A percentile compares a stretch with the other conserved stretches of the same genome.
These are phyloP conservation scores for Parasteatoda tepidariorum DNA, from an alignment of 1,140 invertebrate species.

Conservation along the genomic window DNA sequence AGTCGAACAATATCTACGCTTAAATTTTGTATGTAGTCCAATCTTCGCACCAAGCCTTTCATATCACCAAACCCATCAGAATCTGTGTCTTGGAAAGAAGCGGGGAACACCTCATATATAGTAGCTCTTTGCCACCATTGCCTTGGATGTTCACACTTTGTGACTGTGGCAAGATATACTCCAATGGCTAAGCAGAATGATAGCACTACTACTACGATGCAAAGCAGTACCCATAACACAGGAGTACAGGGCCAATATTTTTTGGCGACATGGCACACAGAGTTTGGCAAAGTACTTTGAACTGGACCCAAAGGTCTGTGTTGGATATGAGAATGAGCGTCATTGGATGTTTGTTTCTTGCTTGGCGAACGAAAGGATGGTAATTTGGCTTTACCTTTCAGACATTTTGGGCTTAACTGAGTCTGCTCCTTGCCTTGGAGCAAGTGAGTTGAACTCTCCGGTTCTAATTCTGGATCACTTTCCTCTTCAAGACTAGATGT, in stretches of 20 bases:
- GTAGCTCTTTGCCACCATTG: slow-evolving; percentile 84
- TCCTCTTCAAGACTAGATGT: slow-evolving; percentile 23
- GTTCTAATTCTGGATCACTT: slow-evolving; percentile 28
- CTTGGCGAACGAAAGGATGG: slow-evolving; percentile 33
- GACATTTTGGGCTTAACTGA: slow-evolving; percentile 18
- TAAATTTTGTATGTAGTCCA: slow-evolving; percentile 69
- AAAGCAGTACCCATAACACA: slow-evolving; percentile 9
- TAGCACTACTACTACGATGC: not conserved
- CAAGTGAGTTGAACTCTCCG: slow-evolving; percentile 42
- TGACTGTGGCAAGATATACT: not conserved
- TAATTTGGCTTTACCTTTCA: slow-evolving; percentile 36
- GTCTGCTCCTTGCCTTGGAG: slow-evolving; percentile 14
- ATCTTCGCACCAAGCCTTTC: slow-evolving; percentile 56
- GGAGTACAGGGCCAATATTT: slow-evolving; percentile 28
- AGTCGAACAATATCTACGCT: slow-evolving; percentile 77
- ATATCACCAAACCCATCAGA: slow-evolving; percentile 65
- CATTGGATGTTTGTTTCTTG: slow-evolving; percentile 2
- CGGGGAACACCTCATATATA: slow-evolving; percentile 86
- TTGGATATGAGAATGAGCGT: slow-evolving; percentile 33
- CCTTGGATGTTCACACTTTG: not conserved
- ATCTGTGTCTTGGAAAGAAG: slow-evolving; percentile 82
- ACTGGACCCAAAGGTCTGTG: slow-evolving; percentile 19
- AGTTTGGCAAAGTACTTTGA: slow-evolving; percentile 12
- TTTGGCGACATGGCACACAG: not conserved
- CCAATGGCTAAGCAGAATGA: slow-evolving; percentile 9